Conservation (phyloP, 2,888 invertebrate genomes). For the Pelosia muscerda region DNA sequence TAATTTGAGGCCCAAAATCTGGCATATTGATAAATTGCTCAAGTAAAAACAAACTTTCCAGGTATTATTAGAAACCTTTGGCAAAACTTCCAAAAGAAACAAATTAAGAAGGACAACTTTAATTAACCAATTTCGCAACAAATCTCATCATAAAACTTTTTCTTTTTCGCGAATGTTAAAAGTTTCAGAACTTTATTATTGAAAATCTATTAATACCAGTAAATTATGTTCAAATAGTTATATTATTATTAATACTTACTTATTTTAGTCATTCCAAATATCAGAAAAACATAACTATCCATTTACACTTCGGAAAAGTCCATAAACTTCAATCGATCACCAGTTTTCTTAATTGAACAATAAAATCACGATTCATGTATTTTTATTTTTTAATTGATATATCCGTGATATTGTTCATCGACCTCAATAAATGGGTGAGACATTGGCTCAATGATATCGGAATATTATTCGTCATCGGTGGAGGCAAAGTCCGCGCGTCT, state of each 20-base stretch:
- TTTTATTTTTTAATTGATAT: constrained; percentile 54
- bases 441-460: constrained; percentile 50
- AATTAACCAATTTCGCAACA: constrained; percentile 44
- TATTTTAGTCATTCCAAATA: constrained; percentile 80
- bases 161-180: constrained; percentile 32
- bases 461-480: constrained; percentile 44
- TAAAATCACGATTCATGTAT: constrained; percentile 55
- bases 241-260: constrained; percentile 65
- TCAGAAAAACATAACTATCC: constrained; percentile 70
- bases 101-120: constrained; percentile 32
- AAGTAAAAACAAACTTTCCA: not conserved
- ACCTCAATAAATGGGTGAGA: constrained; percentile 59
- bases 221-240: not conserved
- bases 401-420: constrained; percentile 64
- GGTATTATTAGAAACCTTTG: constrained; percentile 7
- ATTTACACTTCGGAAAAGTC: constrained; percentile 58
- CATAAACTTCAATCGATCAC: constrained; percentile 55
- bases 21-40: not conserved
- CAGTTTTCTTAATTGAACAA: constrained; percentile 38
- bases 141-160: constrained; percentile 48
- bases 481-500: constrained; percentile 55
- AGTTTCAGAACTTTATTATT: constrained; percentile 19
- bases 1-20: not conserved
- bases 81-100: constrained; percentile 31
- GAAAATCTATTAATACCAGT: constrained; percentile 16